A percentile compares a stretch with the other conserved stretches of the same genome.
phyloP scores from a whole-genome alignment of 53 echinoderm and acorn worm genomes.

The Holothuria leucospilota region DNA sequence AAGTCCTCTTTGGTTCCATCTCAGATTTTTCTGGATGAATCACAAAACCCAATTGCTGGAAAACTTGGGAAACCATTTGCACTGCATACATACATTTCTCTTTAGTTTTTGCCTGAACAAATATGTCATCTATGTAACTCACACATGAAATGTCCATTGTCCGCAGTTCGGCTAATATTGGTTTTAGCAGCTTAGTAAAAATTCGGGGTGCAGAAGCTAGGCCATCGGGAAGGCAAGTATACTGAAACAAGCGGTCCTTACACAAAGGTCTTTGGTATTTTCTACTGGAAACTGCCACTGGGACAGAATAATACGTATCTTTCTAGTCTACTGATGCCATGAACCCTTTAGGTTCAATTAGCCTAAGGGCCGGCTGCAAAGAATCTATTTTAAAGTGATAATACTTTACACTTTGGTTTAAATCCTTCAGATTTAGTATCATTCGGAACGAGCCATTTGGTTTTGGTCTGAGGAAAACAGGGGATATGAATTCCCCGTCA shows the following conservation, averaged over 20 bases:
- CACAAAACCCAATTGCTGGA: conserved; percentile 13
- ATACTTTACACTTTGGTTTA: conserved; percentile 33
- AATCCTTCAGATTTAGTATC: conserved; percentile 37
- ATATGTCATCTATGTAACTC: too few relatives aligned
- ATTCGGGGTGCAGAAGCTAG: conserved; percentile 25
- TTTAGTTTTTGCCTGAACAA: conserved; percentile 22
- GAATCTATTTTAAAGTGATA: conserved; percentile 42
- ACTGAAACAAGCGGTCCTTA: conserved; percentile 40
- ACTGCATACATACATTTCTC: conserved; percentile 27
- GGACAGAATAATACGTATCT: conserved; percentile 42
- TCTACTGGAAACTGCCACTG: conserved; percentile 3
- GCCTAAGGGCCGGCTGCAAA: conserved; percentile 17
- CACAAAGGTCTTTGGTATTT: conserved; percentile 40
- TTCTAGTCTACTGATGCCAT: conserved; percentile 32
- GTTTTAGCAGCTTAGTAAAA: too few relatives aligned
- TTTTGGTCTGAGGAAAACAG: conserved; percentile 17
- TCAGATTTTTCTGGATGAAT: conserved; percentile 6
- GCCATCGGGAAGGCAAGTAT: conserved; percentile 14
- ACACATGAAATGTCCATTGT: conserved; percentile 15
- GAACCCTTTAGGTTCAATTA: background rate
- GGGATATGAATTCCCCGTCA: too few relatives aligned
- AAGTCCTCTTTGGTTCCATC: background rate
- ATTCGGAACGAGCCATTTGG: conserved; percentile 26
- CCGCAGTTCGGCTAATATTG: conserved; percentile 1
- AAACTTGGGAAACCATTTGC: background rate